Evolutionary conservation across 2,888 invertebrate genomes (phyloP).

Genomic region (Aporophyla nigra): DNA sequence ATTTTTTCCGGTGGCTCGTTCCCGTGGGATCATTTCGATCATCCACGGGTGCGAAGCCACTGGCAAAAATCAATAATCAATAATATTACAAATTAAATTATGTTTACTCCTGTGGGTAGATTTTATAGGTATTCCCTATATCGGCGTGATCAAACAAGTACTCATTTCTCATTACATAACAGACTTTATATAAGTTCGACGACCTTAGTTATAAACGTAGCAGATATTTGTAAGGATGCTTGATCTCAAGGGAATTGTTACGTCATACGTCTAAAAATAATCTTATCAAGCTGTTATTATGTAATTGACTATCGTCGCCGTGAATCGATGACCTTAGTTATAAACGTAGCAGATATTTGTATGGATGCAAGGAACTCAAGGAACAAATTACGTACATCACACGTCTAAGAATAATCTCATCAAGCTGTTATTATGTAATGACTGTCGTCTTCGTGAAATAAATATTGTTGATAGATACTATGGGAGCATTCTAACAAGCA

Average conservation of each 20-base stretch:
- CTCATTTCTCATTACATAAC: slow-evolving; percentile 20
- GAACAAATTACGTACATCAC: slow-evolving; percentile 33
- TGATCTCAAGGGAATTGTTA: slow-evolving; percentile 28
- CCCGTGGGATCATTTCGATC: too few species aligned
- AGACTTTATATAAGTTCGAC: slow-evolving; percentile 21
- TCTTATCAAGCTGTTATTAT: slow-evolving; percentile 15
- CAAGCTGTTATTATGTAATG: slow-evolving; percentile 8
- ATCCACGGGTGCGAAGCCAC: too few species aligned
- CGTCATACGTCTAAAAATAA: slow-evolving; percentile 32
- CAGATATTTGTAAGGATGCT: slow-evolving; percentile 23
- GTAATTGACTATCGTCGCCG: neutral
- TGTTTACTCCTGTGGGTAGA: neutral
- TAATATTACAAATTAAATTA: neutral
- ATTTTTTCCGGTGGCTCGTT: too few species aligned
- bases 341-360: slow-evolving; percentile 36
- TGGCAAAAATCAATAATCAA: too few species aligned
- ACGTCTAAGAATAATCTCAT: slow-evolving; percentile 29
- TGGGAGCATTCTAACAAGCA: neutral
- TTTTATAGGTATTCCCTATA: neutral
- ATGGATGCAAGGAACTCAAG: slow-evolving; percentile 19
- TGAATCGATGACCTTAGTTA: slow-evolving; percentile 30
- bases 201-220: slow-evolving; percentile 39
- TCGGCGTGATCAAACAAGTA: neutral
- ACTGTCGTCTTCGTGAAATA: neutral
- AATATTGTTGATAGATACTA: neutral